phyloP scores from a whole-genome alignment of 2,888 invertebrate species.

The Dasysyrphus tricinctus region DNA sequence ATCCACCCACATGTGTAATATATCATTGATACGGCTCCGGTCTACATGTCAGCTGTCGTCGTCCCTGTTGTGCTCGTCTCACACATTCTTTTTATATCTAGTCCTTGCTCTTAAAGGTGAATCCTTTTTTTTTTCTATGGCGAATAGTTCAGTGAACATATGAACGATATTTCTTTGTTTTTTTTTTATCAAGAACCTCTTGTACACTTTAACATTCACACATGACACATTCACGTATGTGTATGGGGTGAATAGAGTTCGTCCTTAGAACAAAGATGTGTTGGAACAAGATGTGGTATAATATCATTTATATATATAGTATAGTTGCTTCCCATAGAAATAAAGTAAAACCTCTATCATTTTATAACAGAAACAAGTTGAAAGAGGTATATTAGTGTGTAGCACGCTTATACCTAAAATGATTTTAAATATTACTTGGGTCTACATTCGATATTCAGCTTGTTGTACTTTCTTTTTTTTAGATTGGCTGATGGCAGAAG shows the following conservation, averaged over 20 bases:
- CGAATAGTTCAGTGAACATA: slow-evolving; percentile 23
- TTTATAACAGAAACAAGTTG: not conserved
- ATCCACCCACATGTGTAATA: slow-evolving; percentile 70
- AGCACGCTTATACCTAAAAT: slow-evolving; percentile 21
- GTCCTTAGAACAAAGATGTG: slow-evolving; percentile 24
- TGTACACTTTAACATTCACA: not conserved
- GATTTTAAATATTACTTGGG: slow-evolving; percentile 64
- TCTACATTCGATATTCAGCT: slow-evolving; percentile 59
- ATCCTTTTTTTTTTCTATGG: slow-evolving; percentile 2
- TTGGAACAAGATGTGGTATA: not conserved
- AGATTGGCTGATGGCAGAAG: slow-evolving; percentile 52
- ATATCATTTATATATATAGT: not conserved
- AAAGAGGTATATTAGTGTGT: not conserved
- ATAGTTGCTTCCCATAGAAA: not conserved
- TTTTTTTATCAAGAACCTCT: not conserved
- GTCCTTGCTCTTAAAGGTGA: slow-evolving; percentile 37
- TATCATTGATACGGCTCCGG: slow-evolving; percentile 71
- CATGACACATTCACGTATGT: not conserved
- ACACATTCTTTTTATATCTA: slow-evolving; percentile 37
- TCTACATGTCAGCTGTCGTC: slow-evolving; percentile 73
- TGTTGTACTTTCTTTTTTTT: slow-evolving; percentile 48
- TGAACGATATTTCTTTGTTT: slow-evolving; percentile 13
- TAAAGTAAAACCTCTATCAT: not conserved
- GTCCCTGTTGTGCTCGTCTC: slow-evolving; percentile 62
- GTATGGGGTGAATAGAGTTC: slow-evolving; percentile 11